Percentiles rank a stretch among this genome's conserved stretches.
phyloP scores from a whole-genome alignment of 2,113 vertebrate genomes.

The Megaceryle maxima region DNA sequence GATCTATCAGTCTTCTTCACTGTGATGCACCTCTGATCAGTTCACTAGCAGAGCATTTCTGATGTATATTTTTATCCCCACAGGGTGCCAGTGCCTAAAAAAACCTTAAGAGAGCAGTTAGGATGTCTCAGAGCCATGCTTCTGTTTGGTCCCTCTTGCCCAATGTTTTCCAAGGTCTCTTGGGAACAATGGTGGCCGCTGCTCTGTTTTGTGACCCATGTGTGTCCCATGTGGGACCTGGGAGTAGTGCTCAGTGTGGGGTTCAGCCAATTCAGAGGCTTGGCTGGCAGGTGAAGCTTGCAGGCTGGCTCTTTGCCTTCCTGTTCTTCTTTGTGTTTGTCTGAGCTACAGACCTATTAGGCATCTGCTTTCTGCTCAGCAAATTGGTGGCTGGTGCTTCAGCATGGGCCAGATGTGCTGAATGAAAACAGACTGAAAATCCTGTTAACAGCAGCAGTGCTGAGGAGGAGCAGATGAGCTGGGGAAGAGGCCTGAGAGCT shows the following conservation, averaged over 20 bases:
- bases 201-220: neutral
- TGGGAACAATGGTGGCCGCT: neutral
- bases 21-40: neutral
- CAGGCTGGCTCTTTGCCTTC: neutral
- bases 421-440: neutral
- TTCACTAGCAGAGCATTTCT: neutral
- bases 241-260: neutral
- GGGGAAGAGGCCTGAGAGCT: neutral
- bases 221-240: too few species aligned
- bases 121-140: neutral
- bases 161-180: neutral
- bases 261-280: neutral
- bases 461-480: neutral
- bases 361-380: neutral
- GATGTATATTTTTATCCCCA: neutral
- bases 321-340: accelerated
- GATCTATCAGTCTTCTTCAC: neutral
- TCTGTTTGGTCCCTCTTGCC: neutral
- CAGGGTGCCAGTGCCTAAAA: neutral
- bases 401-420: neutral
- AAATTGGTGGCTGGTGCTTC: neutral
- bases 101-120: neutral
- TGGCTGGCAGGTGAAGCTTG: neutral
- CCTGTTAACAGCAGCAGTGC: accelerated
- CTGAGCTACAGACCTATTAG: neutral